These are phyloP conservation scores for Nematolebias whitei DNA, from an alignment of 2,113 vertebrate genomes.

Conservation along the genomic window DNA sequence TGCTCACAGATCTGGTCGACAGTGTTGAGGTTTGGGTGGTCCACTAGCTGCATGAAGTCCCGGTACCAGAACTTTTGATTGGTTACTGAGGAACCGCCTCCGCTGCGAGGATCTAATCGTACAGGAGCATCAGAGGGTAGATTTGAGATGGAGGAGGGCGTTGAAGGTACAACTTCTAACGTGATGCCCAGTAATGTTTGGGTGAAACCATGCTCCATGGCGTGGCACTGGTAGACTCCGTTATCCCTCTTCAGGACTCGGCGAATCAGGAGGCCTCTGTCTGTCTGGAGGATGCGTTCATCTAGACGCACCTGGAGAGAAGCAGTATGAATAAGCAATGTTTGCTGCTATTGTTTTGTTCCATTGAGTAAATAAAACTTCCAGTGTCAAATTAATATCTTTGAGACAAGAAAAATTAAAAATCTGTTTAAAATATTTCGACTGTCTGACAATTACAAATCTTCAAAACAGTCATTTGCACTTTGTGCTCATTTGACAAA, in stretches of 20 bases:
- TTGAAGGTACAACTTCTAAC: conserved; percentile 84
- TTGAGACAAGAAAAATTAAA: too few species aligned
- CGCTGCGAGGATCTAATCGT: conserved; percentile 64
- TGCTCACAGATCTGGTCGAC: conserved; percentile 88
- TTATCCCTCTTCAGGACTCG: conserved; percentile 83
- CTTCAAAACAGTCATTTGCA: too few species aligned
- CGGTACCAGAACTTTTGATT: conserved; percentile 91
- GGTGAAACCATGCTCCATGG: conserved; percentile 92
- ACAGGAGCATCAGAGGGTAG: conserved; percentile 56
- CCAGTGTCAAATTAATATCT: too few species aligned
- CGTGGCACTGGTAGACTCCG: conserved; percentile 87
- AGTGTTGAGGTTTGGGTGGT: conserved; percentile 87
- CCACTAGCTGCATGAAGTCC: conserved; percentile 95
- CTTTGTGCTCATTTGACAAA: too few species aligned
- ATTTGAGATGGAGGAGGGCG: conserved; percentile 66
- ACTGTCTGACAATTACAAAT: too few species aligned
- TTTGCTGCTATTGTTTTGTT: neutral
- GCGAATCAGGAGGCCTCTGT: conserved; percentile 88
- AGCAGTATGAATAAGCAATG: neutral
- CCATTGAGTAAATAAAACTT: too few species aligned
- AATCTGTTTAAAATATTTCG: too few species aligned
- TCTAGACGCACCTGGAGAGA: conserved; percentile 82
- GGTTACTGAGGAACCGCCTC: conserved; percentile 46
- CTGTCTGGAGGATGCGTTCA: conserved; percentile 82
- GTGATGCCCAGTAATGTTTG: conserved; percentile 88